Base-by-base conservation (phyloP, 2,113 vertebrate species). In the Sceloporus undulatus region DNA sequence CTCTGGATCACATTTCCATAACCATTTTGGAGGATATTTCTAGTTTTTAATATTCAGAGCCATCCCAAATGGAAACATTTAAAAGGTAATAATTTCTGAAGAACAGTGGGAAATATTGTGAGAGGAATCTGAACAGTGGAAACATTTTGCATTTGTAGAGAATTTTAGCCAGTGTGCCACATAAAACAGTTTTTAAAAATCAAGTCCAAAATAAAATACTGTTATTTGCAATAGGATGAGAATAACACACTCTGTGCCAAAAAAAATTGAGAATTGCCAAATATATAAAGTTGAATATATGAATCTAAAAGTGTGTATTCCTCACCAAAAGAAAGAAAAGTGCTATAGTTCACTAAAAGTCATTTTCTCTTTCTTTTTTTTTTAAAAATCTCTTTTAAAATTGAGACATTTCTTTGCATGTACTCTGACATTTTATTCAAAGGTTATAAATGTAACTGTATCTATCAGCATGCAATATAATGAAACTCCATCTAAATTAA, bases 81-180 rank as follows among this genome's bases (percentile, higher is more conserved):
- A 13, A 16, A 85, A 74, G 5, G 54, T 66, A 79, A 4, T 48
- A 59, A 7, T 38, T 85, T 73, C 19, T 9, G 27, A 21, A 19
- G 68, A 9, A 79, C 90, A 85, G 0, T 0, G 21, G 59, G 18
- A 48, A 8, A 11, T 0, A 27, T 80, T 73, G 73, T 27, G 87
- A 86, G 1, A 40, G 4, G 25, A 89, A 68, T 79, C 2, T 73
- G 80, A 91, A 0, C 5, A 80, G 82, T 29, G 1, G 73, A 80
- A 0, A 75, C 16, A 75, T 38, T 74, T 75, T 34, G 0, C 0
- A 9, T 82, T 74, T 85, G 79, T 70, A 1, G 52, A 77, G 2
- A 27, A 0, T 65, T 21, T 1, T 29, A 14, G 5, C 77, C 59
- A 86, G 7, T 87, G n/a, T 27, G 21, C 0, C 25, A 56, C 0